A percentile compares a stretch with the other conserved stretches of the same genome.
phyloP scores from a whole-genome alignment of 2,113 vertebrate genomes.

The Elephantulus edwardii region DNA sequence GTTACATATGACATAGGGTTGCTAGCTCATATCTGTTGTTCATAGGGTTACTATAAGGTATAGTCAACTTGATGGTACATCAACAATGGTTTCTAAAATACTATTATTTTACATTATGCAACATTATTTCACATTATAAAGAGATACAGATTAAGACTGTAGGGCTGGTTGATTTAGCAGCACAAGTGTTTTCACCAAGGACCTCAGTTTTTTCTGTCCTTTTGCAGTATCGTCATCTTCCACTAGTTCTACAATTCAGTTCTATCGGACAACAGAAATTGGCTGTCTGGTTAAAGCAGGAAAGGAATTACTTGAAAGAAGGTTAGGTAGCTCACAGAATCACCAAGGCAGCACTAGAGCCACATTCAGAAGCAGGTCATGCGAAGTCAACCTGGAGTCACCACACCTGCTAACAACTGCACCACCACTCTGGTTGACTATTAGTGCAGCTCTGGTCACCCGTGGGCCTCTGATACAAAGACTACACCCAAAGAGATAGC shows the following conservation, averaged over 20 bases:
- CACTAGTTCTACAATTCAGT: neutral
- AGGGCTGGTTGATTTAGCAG: neutral
- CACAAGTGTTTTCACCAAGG: neutral
- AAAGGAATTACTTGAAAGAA: slow-evolving; percentile 36
- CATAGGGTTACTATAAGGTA: too few species aligned
- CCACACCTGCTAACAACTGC: neutral
- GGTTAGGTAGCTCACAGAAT: neutral
- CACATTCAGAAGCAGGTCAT: neutral
- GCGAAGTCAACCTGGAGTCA: neutral
- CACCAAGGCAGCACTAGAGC: neutral
- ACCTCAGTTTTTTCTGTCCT: neutral
- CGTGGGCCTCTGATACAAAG: neutral
- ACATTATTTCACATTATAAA: neutral
- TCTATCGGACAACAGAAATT: neutral
- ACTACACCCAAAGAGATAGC: neutral
- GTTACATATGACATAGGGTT: too few species aligned
- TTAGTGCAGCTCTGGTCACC: neutral
- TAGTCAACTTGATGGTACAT: too few species aligned
- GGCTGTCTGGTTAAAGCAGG: neutral
- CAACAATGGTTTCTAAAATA: slow-evolving; percentile 10
- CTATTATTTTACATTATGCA: neutral
- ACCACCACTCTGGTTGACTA: neutral
- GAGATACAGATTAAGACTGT: neutral
- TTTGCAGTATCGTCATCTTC: neutral
- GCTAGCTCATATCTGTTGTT: too few species aligned